Conservation (phyloP, 2,113 vertebrate genomes). For the Rhinoptilus africanus region DNA sequence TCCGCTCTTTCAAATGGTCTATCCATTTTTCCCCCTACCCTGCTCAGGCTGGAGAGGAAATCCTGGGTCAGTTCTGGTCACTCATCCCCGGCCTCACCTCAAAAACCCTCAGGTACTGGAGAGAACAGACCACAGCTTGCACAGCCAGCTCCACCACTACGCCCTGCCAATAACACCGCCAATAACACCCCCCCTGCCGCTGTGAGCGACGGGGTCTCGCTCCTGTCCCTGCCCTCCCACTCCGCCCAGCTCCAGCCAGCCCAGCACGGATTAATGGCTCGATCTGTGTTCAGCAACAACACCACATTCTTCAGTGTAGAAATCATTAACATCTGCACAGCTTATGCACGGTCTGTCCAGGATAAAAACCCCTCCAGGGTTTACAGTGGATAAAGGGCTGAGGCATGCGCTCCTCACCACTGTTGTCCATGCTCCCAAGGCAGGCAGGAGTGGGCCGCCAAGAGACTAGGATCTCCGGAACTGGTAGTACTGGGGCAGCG, state of each 20-base stretch:
- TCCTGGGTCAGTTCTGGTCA: background rate
- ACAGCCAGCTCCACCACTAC: background rate
- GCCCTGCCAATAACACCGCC: background rate
- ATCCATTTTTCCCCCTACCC: background rate
- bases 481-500: background rate
- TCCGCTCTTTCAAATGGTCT: background rate
- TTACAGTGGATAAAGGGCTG: background rate
- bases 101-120: background rate
- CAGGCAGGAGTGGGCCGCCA: background rate
- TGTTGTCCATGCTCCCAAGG: background rate
- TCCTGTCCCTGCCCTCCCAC: constrained; percentile 26
- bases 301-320: constrained; percentile 35
- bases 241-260: background rate
- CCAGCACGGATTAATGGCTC: background rate
- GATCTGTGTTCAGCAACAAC: background rate
- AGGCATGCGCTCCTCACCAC: background rate
- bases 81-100: background rate
- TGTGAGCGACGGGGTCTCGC: background rate
- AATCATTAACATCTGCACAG: constrained; percentile 64
- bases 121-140: background rate
- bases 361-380: background rate
- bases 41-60: background rate
- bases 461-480: background rate
- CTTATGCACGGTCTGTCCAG: background rate
- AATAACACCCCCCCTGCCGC: background rate